A percentile compares a stretch with the other conserved stretches of the same genome.
These are phyloP conservation scores for Trichomycterus rosablanca DNA, from an alignment of 2,113 vertebrate species.

Conservation along the genomic window DNA sequence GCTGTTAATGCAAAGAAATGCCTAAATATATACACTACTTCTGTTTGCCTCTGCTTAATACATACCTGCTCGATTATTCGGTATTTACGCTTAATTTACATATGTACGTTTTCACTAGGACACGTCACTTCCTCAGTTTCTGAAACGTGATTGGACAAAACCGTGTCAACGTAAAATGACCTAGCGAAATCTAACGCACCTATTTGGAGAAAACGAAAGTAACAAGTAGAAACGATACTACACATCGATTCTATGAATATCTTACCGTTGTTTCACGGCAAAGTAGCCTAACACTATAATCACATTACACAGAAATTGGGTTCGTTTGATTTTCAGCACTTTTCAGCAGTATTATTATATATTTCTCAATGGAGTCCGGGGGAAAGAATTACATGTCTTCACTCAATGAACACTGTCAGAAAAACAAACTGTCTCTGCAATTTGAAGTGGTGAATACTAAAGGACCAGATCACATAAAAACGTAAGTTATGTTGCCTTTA, in stretches of 20 bases:
- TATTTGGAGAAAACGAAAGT: not conserved
- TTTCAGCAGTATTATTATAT: not conserved
- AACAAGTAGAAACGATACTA: not conserved
- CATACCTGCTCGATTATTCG: too few relatives aligned
- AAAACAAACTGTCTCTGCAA: fast-evolving
- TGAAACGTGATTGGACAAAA: not conserved
- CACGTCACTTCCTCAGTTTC: not conserved
- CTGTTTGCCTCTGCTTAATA: too few relatives aligned
- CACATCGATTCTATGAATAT: not conserved
- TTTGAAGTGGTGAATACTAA: conserved; percentile 48
- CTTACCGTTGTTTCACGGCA: not conserved
- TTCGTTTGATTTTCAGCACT: not conserved
- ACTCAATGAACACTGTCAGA: conserved; percentile 54
- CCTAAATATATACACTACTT: too few relatives aligned
- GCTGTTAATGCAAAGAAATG: too few relatives aligned
- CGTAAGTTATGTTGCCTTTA: conserved; percentile 54
- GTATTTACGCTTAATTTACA: too few relatives aligned
- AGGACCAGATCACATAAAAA: conserved; percentile 59
- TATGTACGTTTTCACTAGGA: too few relatives aligned
- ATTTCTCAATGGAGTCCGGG: conserved; percentile 45
- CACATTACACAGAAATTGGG: too few relatives aligned
- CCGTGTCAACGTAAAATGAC: not conserved
- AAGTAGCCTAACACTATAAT: too few relatives aligned
- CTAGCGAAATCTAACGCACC: not conserved
- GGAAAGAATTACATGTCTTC: conserved; percentile 43